Base-by-base conservation (phyloP, 1,140 invertebrate species). In the Drosophila athabasca region DNA sequence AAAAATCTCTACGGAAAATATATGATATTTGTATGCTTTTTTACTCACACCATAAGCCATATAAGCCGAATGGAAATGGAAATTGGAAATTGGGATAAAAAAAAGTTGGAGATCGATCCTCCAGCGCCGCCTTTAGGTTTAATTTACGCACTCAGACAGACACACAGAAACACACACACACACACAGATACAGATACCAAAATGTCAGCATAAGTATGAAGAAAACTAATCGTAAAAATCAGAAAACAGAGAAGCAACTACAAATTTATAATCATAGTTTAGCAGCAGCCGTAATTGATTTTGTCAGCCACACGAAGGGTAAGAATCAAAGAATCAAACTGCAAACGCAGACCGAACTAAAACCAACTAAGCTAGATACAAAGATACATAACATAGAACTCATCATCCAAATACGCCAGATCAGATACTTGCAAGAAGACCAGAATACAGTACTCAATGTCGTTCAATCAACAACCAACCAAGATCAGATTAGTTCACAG, bases 1-100 rank as follows among this genome's bases (percentile, higher is more conserved):
- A 64, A 60, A 90, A 66, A 51, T 61, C 41, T 79, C 72, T 70
- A 75, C 51, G 50, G 58, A 58, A 84, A 87, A 68, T 39, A 71
- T 74, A 76, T 71, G 77, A 83, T 79, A 89, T 84, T 80, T 87
- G 65, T 90, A 91, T 91, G 84, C 88, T 91, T 91, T 92, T 90
- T 88, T 85, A 80, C 75, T 75, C 68, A 90, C 68, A 68, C 67
- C 24, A 26, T 26, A 5, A 26, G 31, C 54, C 69, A 65, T 62
- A 65, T 55, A 73, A 39, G 51, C 70, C 70, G 45, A 69, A 46
- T 75, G 61, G 45, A 69, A 70, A 46, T 29, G 54, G 31, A 55
- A 70, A 70, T 48, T 76, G 58, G 43, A 69, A 70, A 49, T 54
- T 69, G 64, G 66, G 62, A 68, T 48, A 64, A 9, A 35, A 62